Evolutionary conservation across 2,797 vertebrate species (phyloP), one percentile per base, ranked within the genome.

Genomic region (Ataeniobius toweri): DNA sequence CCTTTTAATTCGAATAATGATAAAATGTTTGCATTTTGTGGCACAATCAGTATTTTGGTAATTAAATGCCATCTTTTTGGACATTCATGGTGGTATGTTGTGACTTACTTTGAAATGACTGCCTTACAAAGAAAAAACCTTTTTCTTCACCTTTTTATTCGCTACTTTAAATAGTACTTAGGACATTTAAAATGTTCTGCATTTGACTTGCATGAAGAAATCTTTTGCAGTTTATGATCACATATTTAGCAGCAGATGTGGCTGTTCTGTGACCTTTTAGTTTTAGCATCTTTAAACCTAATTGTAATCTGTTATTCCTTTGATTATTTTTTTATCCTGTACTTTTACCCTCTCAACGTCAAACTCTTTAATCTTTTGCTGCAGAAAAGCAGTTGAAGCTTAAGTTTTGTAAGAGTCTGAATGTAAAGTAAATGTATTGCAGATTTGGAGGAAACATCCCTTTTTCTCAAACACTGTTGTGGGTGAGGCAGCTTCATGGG

Each of bases 401-500:
- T 59, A 13, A 55, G 16, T 73, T 61, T 67, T 13, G 10, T 26
- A 39, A 77, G 59, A 55, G 56, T 14, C 18, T 74, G 1, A 20
- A 10, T 70, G 78, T 68, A 18, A 24, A 61, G 31, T 24, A 53
- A 55, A 58, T 75, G 22, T 36, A 18, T 67, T 61, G 55, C 56
- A 75, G 24, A 83, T 53, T 12, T 36, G 73, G 58, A 53, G 58
- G 31, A 68, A 81, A 53, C 26, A 18, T 69, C 24, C 61, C 41
- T 63, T 75, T 61, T 53, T 65, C 20, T 63, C 71, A 71, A 61
- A 75, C 31, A 22, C 16, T 84, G 67, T 80, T 82, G 77, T 85
- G 77, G 81, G 80, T 85, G 82, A 87, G 82, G 81, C 81, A 74
- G 82, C 61, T 82, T 48, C 79, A 80, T 46, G 44, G 81, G 81